Percentiles rank a stretch among this genome's conserved stretches.
phyloP scores from a whole-genome alignment of 2,797 vertebrate species.

The Schizothorax lantsangensis region DNA sequence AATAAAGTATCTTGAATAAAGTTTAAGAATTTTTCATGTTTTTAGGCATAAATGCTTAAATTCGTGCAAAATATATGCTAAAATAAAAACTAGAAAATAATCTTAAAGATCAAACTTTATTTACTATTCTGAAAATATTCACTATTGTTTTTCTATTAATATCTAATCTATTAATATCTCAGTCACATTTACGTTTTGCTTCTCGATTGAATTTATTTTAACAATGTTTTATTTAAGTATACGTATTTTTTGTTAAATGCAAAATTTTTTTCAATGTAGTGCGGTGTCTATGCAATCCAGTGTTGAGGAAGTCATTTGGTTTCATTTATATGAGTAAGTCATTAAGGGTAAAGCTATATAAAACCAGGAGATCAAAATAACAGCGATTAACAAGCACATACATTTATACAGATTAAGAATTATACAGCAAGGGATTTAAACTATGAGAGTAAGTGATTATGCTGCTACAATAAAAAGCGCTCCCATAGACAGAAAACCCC shows the following conservation, averaged over 20 bases:
- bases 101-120: background rate
- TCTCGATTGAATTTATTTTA: background rate
- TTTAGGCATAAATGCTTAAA: background rate
- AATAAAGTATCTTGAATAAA: background rate
- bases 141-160: background rate
- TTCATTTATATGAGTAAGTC: background rate
- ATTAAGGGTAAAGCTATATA: background rate
- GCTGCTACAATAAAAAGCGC: background rate
- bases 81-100: background rate
- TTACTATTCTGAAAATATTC: background rate
- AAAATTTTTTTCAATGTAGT: background rate
- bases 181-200: background rate
- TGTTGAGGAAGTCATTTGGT: background rate
- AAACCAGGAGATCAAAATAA: conserved; percentile 16
- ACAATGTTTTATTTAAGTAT: background rate
- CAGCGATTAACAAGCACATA: conserved; percentile 14
- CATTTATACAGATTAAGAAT: background rate
- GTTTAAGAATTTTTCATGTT: background rate
- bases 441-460: background rate
- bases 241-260: too few relatives aligned
- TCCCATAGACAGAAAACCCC: background rate
- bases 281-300: background rate
- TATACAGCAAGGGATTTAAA: background rate
- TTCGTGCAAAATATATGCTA: background rate
- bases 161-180: background rate